Base-by-base conservation (phyloP, 1,140 invertebrate genomes). In the Macrosteles quadrilineatus region DNA sequence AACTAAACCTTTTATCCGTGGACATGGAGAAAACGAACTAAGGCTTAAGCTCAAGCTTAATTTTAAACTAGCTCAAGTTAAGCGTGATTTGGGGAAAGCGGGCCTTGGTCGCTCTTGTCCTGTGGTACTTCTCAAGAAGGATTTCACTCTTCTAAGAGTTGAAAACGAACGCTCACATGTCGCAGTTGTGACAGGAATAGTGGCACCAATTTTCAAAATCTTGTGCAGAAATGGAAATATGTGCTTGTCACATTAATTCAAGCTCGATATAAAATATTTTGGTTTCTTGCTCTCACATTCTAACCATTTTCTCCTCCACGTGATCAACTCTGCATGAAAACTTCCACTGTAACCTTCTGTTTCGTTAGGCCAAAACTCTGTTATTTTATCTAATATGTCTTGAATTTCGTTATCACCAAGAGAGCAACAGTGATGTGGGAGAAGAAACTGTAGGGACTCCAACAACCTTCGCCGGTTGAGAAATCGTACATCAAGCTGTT, bases 131-230 rank as follows among this genome's bases (percentile, higher is more conserved):
- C 71, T 2, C 27, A 75, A 55, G 73, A 84, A 83, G 71, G 83
- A 84, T 75, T 82, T 83, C 65, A 84, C 80, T 75, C 79, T 79
- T 75, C 82, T 84, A 77, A 72, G 72, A 72, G 45, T 73, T 50
- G 69, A 76, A 64, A 75, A 74, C 63, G 55, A 55, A 17, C 74
- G 47, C 67, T 75, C 73, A 36, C 47, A 36, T 27, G 74, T 73
- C 50, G 55, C 72, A 29, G 67, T 72, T 2, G 74, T 47, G 14
- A 75, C 72, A n/a, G 57, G 57, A 21, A 62, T 21, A 3, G 57
- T 62, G 9, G 17, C 36, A 43, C 9, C 9, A 17, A 43, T 43
- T 43, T 43, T 9, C 17, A 43, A 43, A 11, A 43, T 9, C 17
- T 43, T 43, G 36, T 43, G 36, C 9, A 43, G 9, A 17, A 17